phyloP scores from a whole-genome alignment of 1,140 invertebrate species.

The Artemia franciscana region DNA sequence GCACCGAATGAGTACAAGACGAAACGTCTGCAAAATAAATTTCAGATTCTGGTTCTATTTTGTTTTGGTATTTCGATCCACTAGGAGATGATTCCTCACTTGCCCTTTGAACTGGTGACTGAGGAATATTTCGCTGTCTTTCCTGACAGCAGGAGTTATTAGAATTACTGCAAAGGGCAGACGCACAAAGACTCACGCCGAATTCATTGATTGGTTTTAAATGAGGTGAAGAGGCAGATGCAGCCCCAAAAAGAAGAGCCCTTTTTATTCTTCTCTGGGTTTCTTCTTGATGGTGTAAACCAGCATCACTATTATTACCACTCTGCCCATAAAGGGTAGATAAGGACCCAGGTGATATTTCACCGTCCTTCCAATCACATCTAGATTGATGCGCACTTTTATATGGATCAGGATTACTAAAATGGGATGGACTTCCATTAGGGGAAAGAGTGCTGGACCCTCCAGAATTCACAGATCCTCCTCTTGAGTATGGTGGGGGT shows the following conservation, averaged over 20 bases:
- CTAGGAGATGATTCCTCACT: not conserved
- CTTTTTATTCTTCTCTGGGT: not conserved
- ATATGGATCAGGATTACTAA: constrained; percentile 12
- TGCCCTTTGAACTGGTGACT: not conserved
- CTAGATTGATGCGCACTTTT: constrained; percentile 13
- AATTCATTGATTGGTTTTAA: not conserved
- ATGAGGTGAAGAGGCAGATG: not conserved
- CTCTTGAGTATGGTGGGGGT: constrained; percentile 42
- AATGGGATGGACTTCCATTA: constrained; percentile 20
- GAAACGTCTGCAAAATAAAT: constrained; percentile 63
- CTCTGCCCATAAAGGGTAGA: not conserved
- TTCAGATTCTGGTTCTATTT: constrained; percentile 31
- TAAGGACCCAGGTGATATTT: not conserved
- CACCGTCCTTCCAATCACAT: constrained; percentile 11
- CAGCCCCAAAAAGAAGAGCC: not conserved
- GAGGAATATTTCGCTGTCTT: not conserved
- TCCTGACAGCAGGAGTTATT: not conserved
- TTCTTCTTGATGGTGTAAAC: not conserved
- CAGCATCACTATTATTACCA: not conserved
- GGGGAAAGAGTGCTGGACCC: constrained; percentile 6
- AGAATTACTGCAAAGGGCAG: not conserved
- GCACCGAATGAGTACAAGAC: constrained; percentile 40
- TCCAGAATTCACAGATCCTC: not conserved
- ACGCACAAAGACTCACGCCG: not conserved
- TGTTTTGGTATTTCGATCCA: not conserved